Conservation (phyloP, 2,113 vertebrate species). For the Hemibagrus wyckioides region DNA sequence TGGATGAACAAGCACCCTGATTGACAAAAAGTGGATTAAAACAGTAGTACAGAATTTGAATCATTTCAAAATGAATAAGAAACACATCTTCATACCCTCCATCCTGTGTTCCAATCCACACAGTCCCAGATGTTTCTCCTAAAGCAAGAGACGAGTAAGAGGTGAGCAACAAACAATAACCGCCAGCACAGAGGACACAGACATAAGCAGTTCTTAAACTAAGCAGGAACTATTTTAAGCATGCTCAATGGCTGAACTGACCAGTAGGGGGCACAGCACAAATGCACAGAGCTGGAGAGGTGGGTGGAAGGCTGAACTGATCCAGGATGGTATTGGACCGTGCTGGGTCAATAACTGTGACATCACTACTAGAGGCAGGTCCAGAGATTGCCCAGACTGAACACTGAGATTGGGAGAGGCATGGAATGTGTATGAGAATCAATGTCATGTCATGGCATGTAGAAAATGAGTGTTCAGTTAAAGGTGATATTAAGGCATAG, state of each 20-base stretch:
- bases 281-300: slow-evolving; percentile 76
- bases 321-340: slow-evolving; percentile 77
- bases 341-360: slow-evolving; percentile 78
- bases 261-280: slow-evolving; percentile 75
- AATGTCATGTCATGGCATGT: slow-evolving; percentile 12
- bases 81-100: slow-evolving; percentile 67
- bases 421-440: slow-evolving; percentile 49
- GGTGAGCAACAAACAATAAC: neutral
- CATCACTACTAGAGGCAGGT: slow-evolving; percentile 73
- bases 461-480: slow-evolving; percentile 41
- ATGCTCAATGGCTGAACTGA: slow-evolving; percentile 59
- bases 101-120: slow-evolving; percentile 81
- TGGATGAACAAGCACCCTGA: slow-evolving; percentile 72
- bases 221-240: neutral
- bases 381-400: slow-evolving; percentile 77
- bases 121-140: slow-evolving; percentile 71
- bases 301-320: slow-evolving; percentile 77
- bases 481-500: neutral
- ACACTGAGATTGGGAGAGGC: slow-evolving; percentile 64
- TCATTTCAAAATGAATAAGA: neutral
- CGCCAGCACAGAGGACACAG: neutral
- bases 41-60: neutral
- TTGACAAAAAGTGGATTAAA: neutral
- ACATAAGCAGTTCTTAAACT: neutral
- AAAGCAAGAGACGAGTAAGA: slow-evolving; percentile 36